Evolutionary conservation across 2,888 invertebrate species (phyloP).

Genomic region (Dioctria rufipes): DNA sequence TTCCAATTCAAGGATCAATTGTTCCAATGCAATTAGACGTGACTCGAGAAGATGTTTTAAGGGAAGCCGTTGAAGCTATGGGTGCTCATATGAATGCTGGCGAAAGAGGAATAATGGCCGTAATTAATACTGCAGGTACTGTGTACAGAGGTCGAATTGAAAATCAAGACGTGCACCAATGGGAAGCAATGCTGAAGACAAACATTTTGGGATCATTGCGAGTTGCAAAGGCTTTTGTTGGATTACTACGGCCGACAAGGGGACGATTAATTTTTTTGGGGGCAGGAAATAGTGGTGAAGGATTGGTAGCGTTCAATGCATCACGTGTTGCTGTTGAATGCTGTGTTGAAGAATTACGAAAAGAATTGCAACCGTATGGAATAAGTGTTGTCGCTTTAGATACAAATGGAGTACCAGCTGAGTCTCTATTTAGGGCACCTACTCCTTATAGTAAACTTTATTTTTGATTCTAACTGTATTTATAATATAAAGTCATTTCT

Average conservation of each 20-base stretch:
- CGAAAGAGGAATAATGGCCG: constrained; percentile 85
- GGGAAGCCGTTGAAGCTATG: constrained; percentile 84
- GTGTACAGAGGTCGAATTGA: constrained; percentile 81
- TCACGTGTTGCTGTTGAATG: constrained; percentile 86
- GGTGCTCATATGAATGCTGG: constrained; percentile 86
- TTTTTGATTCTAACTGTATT: neutral
- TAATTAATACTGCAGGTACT: constrained; percentile 86
- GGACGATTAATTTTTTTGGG: constrained; percentile 82
- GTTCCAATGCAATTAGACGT: constrained; percentile 84
- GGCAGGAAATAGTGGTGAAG: constrained; percentile 72
- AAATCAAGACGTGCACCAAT: constrained; percentile 76
- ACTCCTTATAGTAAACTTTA: constrained; percentile 71
- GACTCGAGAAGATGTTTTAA: constrained; percentile 84
- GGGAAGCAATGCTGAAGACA: constrained; percentile 80
- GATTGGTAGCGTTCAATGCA: constrained; percentile 75
- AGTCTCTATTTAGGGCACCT: constrained; percentile 79
- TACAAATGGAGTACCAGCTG: constrained; percentile 78
- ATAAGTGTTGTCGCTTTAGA: constrained; percentile 84
- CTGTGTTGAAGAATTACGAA: constrained; percentile 81
- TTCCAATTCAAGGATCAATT: constrained; percentile 73
- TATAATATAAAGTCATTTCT: constrained; percentile 1
- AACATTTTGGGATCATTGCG: constrained; percentile 82
- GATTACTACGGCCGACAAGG: constrained; percentile 76
- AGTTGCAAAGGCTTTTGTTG: constrained; percentile 83
- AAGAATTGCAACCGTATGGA: constrained; percentile 79